Base-by-base conservation (phyloP, 2,888 invertebrate genomes). In the Drosophila setosimentum region DNA sequence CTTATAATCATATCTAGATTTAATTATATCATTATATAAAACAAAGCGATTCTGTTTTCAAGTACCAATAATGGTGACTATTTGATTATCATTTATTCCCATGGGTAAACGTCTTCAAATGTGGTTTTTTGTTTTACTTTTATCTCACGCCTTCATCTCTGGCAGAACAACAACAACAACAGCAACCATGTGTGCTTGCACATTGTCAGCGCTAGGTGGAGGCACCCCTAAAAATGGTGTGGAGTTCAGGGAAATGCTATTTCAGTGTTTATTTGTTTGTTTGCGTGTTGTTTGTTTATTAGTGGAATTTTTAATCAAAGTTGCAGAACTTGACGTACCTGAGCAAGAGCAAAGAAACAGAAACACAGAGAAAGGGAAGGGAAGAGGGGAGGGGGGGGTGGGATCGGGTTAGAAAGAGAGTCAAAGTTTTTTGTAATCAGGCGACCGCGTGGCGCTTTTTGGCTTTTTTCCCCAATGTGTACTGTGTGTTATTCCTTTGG, bases 271-370 rank as follows among this genome's bases (percentile, higher is more conserved):
- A 80, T 80, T 77, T 80, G 77, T 80, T 74, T 82, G 79, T 66
- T 76, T 77, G 83, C 70, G 68, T 73, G 81, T 76, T 77, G 83
- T 80, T 83, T 83, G 82, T 82, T 82, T 82, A 82, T 87, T 87
- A 87, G 87, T 90, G 90, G 87, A 87, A 87, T 87, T 87, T 87
- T 90, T 87, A 87, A 90, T 87, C 89, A 87, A 87, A 87, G 87
- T 87, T 87, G 67, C 71, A 49, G 62, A 84, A 89, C 65, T 83
- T 83, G 86, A 82, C 61, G 78, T 78, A 84, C 87, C 78, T 89
- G 89, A 71, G 63, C 65, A 48, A 16, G 10, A 24, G 53, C 53
- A 54, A 55, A 37, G 55, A 55, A 55, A 35, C 18, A 27, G 24
- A 35, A n/a, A 27, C 8, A 24, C 3, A 24, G 13, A n/a, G 6